Conservation (phyloP, 2,888 invertebrate genomes). For the Drosophila paramelanica region DNA sequence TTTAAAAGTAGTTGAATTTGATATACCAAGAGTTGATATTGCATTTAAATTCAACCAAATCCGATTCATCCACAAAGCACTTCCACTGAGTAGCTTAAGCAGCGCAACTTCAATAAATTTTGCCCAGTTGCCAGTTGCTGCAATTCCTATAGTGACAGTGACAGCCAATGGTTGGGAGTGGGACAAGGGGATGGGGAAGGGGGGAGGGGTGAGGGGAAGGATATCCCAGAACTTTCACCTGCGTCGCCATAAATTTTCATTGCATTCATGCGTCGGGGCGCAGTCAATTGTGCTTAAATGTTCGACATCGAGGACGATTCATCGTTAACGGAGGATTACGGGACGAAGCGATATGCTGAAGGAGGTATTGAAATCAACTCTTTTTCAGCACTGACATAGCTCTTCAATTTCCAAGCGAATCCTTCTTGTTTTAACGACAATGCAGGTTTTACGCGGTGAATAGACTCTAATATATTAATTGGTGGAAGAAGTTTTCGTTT, state of each 20-base stretch:
- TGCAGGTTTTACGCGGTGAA: neutral
- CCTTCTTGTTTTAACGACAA: conserved; percentile 7
- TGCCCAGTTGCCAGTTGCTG: conserved; percentile 33
- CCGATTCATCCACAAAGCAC: neutral
- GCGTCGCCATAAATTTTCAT: conserved; percentile 66
- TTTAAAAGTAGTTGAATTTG: neutral
- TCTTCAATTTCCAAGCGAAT: conserved; percentile 8
- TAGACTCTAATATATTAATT: no score
- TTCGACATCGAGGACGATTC: conserved; percentile 29
- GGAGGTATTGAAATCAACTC: conserved; percentile 1
- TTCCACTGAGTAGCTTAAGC: conserved; percentile 34
- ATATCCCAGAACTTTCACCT: conserved; percentile 65
- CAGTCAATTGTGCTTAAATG: conserved; percentile 68
- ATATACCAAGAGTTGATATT: conserved; percentile 8
- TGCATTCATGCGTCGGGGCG: conserved; percentile 38
- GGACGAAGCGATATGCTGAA: neutral
- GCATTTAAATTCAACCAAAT: conserved; percentile 17
- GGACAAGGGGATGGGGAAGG: conserved; percentile 14
- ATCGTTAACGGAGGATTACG: conserved; percentile 16
- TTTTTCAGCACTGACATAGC: neutral
- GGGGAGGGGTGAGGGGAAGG: no score
- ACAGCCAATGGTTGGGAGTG: neutral
- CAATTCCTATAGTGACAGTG: conserved; percentile 5
- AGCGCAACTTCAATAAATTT: conserved; percentile 51
- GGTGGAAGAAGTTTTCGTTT: no score